phyloP scores from a whole-genome alignment of 2,113 vertebrate species.

The Ranitomeya imitator region DNA sequence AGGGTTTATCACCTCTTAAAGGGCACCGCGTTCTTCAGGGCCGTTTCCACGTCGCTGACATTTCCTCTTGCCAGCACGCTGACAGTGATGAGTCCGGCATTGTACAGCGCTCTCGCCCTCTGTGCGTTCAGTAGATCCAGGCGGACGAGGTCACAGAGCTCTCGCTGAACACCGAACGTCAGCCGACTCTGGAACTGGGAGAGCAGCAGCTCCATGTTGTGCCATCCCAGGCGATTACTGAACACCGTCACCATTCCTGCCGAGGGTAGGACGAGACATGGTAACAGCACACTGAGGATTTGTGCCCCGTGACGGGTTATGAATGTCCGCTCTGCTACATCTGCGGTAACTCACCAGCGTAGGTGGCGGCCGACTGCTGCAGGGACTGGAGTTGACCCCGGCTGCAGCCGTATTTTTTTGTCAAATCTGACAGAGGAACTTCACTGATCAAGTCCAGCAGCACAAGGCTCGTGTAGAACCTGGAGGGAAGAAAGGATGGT shows the following conservation, averaged over 20 bases:
- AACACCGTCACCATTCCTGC: constrained; percentile 95
- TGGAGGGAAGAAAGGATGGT: constrained; percentile 61
- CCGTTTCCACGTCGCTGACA: constrained; percentile 78
- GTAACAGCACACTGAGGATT: background rate
- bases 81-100: constrained; percentile 84
- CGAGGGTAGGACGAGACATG: background rate
- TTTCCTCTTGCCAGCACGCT: constrained; percentile 85
- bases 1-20: constrained; percentile 86
- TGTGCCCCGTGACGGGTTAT: background rate
- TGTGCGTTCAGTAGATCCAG: constrained; percentile 89
- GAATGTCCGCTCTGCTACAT: background rate
- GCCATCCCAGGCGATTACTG: constrained; percentile 92
- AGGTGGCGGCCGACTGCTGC: constrained; percentile 94
- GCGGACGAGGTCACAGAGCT: constrained; percentile 92
- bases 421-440: constrained; percentile 83
- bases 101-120: constrained; percentile 83
- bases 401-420: constrained; percentile 89
- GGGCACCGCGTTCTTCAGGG: constrained; percentile 84
- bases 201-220: constrained; percentile 95
- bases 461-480: constrained; percentile 96
- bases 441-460: constrained; percentile 93
- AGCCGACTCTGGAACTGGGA: constrained; percentile 95
- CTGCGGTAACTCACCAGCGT: constrained; percentile 79
- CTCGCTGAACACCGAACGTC: constrained; percentile 91
- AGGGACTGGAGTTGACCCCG: constrained; percentile 97